phyloP scores from a whole-genome alignment of 2,888 invertebrate species.

The Hipparchia sbordonii region DNA sequence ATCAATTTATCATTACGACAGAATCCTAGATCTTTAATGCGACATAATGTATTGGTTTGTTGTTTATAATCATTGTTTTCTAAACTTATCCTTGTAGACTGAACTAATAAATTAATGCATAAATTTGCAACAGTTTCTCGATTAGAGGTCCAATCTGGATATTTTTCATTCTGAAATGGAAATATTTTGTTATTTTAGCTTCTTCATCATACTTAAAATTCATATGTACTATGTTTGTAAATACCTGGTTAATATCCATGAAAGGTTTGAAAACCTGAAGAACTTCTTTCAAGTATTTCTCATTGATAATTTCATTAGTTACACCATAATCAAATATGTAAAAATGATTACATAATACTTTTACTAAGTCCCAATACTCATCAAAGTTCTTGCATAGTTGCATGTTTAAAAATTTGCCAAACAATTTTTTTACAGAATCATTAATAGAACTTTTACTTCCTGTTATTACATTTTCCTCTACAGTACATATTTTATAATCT shows the following conservation, averaged over 20 bases:
- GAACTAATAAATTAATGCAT: constrained; percentile 71
- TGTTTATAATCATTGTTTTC: constrained; percentile 75
- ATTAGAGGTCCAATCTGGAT: constrained; percentile 52
- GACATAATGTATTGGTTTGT: constrained; percentile 80
- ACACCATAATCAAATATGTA: constrained; percentile 65
- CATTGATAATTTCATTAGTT: constrained; percentile 56
- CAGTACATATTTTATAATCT: constrained; percentile 48
- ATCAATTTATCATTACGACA: constrained; percentile 64
- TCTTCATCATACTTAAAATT: background rate
- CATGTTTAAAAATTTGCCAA: constrained; percentile 67
- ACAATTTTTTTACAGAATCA: constrained; percentile 56
- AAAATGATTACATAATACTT: constrained; percentile 63
- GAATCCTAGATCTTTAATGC: constrained; percentile 79
- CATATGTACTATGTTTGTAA: constrained; percentile 10
- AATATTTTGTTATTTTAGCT: background rate
- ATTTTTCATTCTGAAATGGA: constrained; percentile 54
- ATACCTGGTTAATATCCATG: constrained; percentile 49
- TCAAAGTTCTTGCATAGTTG: constrained; percentile 59
- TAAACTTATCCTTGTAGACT: constrained; percentile 74
- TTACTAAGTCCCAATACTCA: constrained; percentile 60
- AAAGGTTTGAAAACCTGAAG: constrained; percentile 61
- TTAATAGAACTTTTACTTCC: constrained; percentile 52
- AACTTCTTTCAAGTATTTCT: constrained; percentile 57
- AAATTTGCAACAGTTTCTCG: constrained; percentile 63
- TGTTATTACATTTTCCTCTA: constrained; percentile 48